Base-by-base conservation (phyloP, 2,888 invertebrate species). In the Sminthurinus aureus region DNA sequence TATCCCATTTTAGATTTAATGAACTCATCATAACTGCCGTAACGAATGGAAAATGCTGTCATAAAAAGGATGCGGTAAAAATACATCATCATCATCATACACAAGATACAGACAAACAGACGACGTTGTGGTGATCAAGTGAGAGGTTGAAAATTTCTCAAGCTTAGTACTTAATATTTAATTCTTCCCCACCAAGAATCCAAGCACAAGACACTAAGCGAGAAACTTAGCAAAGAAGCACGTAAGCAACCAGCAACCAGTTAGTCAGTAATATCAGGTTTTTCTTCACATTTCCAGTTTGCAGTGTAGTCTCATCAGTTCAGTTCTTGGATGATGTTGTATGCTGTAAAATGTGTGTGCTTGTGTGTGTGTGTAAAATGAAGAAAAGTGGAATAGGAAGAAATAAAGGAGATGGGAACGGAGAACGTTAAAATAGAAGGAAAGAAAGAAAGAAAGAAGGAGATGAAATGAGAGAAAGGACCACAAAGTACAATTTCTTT, bases 401-500 rank as follows among this genome's bases (percentile, higher is more conserved):
- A 38, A 13, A 15, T 9, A 20, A 58, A 58, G 77, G 22, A 24
- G 69, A 20, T n/a, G 20, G 38, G 3, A 24, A 3, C 8, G 18
- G 69, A n/a, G 24, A 3, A 24, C 69, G 24, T 24, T 12, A 38
- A 58, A 15, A 18, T 2, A 58, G 58, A 18, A 18, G 9, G 18
- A 58, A 58, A 2, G 58, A 58, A 11, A 58, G n/a, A n/a, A 2
- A 58, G 58, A 18, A 18, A 58, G 18, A 58, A 58, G 2, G 58
- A 58, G 58, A 58, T 2, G 58, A 58, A 18, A 58, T 2, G 58
- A 11, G 18, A 58, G 58, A 58, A 52, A 13, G 58, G 58, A 58
- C 58, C 69, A 69, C 50, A 77, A 77, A 77, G 51, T 58, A 77
- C 77, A 77, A 77, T 77, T 77, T 77, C 77, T 77, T 58, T 77